A percentile compares a stretch with the other conserved stretches of the same genome.
Evolutionary conservation across 37 sponge, comb jelly and placozoan species (phyloP).

Genomic region (Trichoplax adhaerens): DNA sequence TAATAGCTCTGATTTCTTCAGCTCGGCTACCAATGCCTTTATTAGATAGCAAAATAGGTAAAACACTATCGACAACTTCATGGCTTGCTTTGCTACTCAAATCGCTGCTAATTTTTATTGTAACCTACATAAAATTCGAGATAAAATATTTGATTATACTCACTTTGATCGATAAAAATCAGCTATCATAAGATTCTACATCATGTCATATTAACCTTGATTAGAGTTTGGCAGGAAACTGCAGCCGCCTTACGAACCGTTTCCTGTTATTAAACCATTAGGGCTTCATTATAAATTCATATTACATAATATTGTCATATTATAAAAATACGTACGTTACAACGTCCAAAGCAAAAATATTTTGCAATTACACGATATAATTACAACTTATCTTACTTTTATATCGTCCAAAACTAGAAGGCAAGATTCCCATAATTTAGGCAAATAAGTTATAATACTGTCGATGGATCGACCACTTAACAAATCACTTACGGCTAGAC

Average conservation of each 20-base stretch:
- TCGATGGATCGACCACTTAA: slow-evolving; percentile 2
- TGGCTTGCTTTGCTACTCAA: background rate
- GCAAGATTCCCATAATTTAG: slow-evolving; percentile 57
- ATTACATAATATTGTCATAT: no score
- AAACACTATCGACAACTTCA: slow-evolving; percentile 22
- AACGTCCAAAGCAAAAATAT: no score
- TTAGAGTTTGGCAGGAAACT: slow-evolving; percentile 40
- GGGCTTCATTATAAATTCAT: no score
- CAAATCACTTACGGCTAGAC: slow-evolving; percentile 51
- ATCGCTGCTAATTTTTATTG: no score
- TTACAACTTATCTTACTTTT: slow-evolving; percentile 27
- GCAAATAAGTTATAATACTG: slow-evolving; percentile 28
- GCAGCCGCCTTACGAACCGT: slow-evolving; percentile 57
- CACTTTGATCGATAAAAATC: no score
- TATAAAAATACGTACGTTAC: no score
- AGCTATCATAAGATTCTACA: slow-evolving; percentile 10
- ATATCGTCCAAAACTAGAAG: slow-evolving; percentile 76
- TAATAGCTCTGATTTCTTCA: no score
- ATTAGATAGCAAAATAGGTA: slow-evolving; percentile 49
- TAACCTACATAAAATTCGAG: no score
- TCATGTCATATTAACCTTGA: slow-evolving; percentile 44
- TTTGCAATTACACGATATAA: background rate
- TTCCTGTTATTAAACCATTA: slow-evolving; percentile 22
- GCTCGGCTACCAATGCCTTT: slow-evolving; percentile 10
- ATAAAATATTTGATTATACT: no score